Base-by-base conservation (phyloP, 2,113 vertebrate genomes). In the Oncorhynchus masou region DNA sequence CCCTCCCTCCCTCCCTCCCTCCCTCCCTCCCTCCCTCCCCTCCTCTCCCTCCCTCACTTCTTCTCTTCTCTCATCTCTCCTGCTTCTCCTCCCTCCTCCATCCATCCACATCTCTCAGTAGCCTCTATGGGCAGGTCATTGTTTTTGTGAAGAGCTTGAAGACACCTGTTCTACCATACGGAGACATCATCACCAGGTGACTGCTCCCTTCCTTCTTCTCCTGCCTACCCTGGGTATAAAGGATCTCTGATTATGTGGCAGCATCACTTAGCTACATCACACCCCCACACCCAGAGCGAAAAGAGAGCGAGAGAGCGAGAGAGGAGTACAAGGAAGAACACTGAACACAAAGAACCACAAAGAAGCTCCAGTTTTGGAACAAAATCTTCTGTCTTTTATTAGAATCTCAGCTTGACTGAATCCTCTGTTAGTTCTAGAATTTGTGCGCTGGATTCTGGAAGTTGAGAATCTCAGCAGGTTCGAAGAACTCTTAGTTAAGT, bases 211-310 rank as follows among this genome's bases (percentile, higher is more conserved):
- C 82, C 20, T 71, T 65, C 54, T n/a, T 70, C 81, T 75, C 71
- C 74, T 80, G 72, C 3, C 1, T 62, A 83, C 80, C 74, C 75
- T 22, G 69, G 74, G 67, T 92, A 93, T 94, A 94, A 94, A 93
- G 73, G 79, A 81, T 77, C 76, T 83, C 66, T 74, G 87, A 89
- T 86, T 87, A 87, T 69, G 74, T 81, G 62, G 76, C 73, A 89
- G 86, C 83, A 83, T 81, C 83, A 84, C 77, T 72, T 5, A 74
- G 83, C 71, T 19, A 74, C 78, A 79, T 78, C 84, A 74, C 75
- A 72, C 22, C 71, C 67, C 31, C 20, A 1, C 12, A 76, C 89
- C 8, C 34, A 39, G 6, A 39, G 7, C 1, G 34, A 39, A 6
- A 7, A 8, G n/a, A n/a, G n/a, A n/a, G n/a, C 82, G 74, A 83